phyloP scores from a whole-genome alignment of 2,113 vertebrate species.

The Himantopus leucocephalus region DNA sequence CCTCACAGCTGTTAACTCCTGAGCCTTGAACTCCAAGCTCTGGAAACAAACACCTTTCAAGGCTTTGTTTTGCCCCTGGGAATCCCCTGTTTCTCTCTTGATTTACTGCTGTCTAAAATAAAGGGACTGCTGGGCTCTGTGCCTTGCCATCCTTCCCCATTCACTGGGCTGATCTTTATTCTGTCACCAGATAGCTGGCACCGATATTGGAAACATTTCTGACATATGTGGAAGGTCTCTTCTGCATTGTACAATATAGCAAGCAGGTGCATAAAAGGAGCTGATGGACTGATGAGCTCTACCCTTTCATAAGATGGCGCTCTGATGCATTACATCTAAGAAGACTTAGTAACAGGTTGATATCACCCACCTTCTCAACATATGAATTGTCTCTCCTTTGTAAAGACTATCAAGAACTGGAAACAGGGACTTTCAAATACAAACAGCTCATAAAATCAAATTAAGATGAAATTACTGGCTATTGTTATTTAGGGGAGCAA shows the following conservation, averaged over 20 bases:
- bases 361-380: neutral
- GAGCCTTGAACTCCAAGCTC: neutral
- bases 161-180: neutral
- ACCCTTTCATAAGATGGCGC: neutral
- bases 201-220: neutral
- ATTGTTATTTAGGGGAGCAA: neutral
- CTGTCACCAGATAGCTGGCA: neutral
- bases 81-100: neutral
- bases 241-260: neutral
- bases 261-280: neutral
- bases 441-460: neutral
- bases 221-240: neutral
- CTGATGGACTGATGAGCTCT: neutral
- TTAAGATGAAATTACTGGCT: fast-evolving
- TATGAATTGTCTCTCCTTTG: neutral
- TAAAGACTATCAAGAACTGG: neutral
- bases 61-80: neutral
- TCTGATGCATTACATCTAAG: neutral
- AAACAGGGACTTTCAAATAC: neutral
- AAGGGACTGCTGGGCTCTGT: neutral
- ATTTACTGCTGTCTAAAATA: neutral
- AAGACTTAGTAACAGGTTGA: neutral
- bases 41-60: neutral
- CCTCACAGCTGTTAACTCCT: neutral
- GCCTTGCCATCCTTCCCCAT: neutral